Base-by-base conservation (phyloP, 1,140 invertebrate species). In the Vollenhovia emeryi region DNA sequence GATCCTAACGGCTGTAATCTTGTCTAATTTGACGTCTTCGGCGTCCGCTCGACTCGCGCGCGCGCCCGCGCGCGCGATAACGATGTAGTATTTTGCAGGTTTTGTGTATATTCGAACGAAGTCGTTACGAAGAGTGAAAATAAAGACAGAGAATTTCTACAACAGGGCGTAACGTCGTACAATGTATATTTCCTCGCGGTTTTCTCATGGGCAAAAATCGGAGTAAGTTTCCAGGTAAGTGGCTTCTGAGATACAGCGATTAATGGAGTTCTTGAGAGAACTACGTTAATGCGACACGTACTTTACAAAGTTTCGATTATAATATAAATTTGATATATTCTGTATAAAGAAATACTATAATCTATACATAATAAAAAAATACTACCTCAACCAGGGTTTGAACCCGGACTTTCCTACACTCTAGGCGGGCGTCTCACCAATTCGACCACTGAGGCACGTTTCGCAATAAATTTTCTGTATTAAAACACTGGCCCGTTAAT, bases 81-180 rank as follows among this genome's bases (percentile, higher is more conserved):
- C 33, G 30, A 78, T 85, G 75, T 80, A 80, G 79, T 85, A 85
- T 79, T 64, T 85, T 85, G 64, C 13, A 62, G 45, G 76, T 71
- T 85, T 80, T 82, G 73, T 78, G 76, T 21, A 85, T 82, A 62
- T 82, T 57, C 48, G 48, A 73, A 60, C 59, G 64, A 85, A 82
- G 79, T 83, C 55, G 66, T 85, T 59, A 60, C 21, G 36, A 83
- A 64, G 55, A 13, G 48, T 69, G 36, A 57, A 86, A 86, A 86
- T 69, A 76, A 78, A 76, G 45, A 60, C 13, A 30, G 33, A 43
- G 21, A 45, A 30, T 75, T 48, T 73, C 27, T 64, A 84, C 69
- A 21, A 30, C 36, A 45, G 75, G 60, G 36, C 40, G 15, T 9
- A 36, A 13, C 30, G 15, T 57, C 27, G 13, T 50, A 48, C 45